Evolutionary conservation across 2,113 vertebrate genomes (phyloP).

Genomic region (Corythoichthys haematopterus): DNA sequence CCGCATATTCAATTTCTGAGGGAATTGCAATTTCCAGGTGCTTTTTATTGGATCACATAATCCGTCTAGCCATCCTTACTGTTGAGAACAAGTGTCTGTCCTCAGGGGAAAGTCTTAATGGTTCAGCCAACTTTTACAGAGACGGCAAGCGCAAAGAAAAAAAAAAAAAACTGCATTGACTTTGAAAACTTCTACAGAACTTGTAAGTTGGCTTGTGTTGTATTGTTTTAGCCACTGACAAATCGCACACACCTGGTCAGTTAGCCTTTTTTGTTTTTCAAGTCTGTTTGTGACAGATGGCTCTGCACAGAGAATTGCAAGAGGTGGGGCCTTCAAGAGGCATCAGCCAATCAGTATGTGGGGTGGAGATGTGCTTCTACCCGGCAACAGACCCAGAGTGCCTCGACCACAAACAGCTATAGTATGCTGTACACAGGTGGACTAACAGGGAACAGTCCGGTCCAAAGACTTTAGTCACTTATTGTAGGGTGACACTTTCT

Average conservation of each 20-base stretch:
- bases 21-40: slow-evolving; percentile 1
- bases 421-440: slow-evolving; percentile 52
- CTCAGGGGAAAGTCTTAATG: neutral
- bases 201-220: slow-evolving; percentile 22
- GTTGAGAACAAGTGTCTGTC: slow-evolving; percentile 2
- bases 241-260: slow-evolving; percentile 47
- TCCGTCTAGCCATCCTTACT: neutral
- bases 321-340: slow-evolving; percentile 35
- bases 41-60: slow-evolving; percentile 15
- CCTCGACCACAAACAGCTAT: slow-evolving; percentile 29
- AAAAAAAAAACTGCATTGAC: neutral
- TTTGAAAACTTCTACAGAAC: neutral
- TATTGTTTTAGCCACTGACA: slow-evolving; percentile 19
- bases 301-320: slow-evolving; percentile 41
- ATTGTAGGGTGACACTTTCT: slow-evolving; percentile 21
- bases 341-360: slow-evolving; percentile 56
- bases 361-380: slow-evolving; percentile 67
- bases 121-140: slow-evolving; percentile 4
- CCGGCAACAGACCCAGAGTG: slow-evolving; percentile 61
- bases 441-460: slow-evolving; percentile 20
- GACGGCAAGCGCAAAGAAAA: neutral
- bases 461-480: slow-evolving; percentile 19
- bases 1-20: neutral
- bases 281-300: slow-evolving; percentile 46
- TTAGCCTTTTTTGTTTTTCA: slow-evolving; percentile 40